Base-by-base conservation (phyloP, 2,797 vertebrate genomes). In the Typhlichthys eigenmanni region DNA sequence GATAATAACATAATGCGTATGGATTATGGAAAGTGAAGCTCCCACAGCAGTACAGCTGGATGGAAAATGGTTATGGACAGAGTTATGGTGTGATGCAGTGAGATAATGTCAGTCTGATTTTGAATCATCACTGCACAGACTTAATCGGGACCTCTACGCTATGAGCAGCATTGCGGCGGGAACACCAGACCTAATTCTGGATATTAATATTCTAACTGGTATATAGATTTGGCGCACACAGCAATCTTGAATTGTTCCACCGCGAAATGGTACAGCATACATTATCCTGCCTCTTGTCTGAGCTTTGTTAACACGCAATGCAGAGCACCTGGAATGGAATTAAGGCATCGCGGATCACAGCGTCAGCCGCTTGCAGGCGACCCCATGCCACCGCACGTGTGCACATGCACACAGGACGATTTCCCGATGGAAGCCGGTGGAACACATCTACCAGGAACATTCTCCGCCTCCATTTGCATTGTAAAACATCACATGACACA, bases 171-270 rank as follows among this genome's bases (percentile, higher is more conserved):
- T 19, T 2, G 14, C 14, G 54, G 32, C 59, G 13, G 57, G 57
- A 38, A 38, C 14, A 29, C 10, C 34, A 55, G 60, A 66, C 62
- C 79, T 60, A 49, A 55, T 29, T 76, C 67, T 66, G 74, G 74
- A 66, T 76, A 80, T 85, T 83, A 63, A 75, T 43, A 67, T 83
- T 64, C 60, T 32, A 49, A 64, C 12, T 38, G 43, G 29, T 34
- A 50, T 34, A 53, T 19, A 56, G 14, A 48, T 58, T 53, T 38
- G 47, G 47, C 53, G 17, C 16, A 55, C 19, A 16, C 70, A 10
- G 56, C 13, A 13, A 61, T 69, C 77, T 84, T 62, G 47, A 85
- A 87, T 85, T 83, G 80, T 88, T 86, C 79, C 74, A 55, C 50
- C 66, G 73, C 77, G 72, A 57, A 1, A 62, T 34, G 17, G n/a